These are phyloP conservation scores for Enteromius argenteus DNA, from an alignment of 2,797 vertebrate genomes.

Conservation along the genomic window DNA sequence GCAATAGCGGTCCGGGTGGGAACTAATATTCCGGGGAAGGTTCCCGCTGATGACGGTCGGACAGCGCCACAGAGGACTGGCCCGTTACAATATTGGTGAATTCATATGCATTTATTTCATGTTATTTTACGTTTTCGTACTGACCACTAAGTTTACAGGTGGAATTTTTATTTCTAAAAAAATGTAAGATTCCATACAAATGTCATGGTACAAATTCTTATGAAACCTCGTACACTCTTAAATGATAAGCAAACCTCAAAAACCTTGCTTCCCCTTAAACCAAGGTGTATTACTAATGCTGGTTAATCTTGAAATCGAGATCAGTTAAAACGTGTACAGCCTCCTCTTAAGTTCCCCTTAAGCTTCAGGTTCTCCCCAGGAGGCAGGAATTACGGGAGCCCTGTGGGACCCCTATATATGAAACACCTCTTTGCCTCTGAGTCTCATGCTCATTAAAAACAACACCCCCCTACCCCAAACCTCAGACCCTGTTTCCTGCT, in stretches of 20 bases:
- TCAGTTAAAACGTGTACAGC: conserved; percentile 23
- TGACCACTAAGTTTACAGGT: background rate
- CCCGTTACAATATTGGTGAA: no score
- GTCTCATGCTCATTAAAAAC: conserved; percentile 69
- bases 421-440: conserved; percentile 74
- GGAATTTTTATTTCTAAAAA: no score
- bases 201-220: background rate
- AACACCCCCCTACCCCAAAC: conserved; percentile 53
- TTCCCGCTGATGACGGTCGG: no score
- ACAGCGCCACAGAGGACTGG: no score
- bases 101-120: background rate
- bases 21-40: no score
- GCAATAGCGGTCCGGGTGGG: no score
- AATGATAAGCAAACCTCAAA: background rate
- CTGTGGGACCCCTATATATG: conserved; percentile 73
- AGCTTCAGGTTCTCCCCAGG: conserved; percentile 68
- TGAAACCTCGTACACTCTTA: no score
- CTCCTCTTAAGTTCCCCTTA: conserved; percentile 52
- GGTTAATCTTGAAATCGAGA: background rate
- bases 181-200: no score
- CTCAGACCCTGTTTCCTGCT: conserved; percentile 66
- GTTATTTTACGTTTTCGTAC: background rate
- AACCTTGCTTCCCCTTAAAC: background rate
- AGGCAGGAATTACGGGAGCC: conserved; percentile 67
- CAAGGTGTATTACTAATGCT: background rate